Evolutionary conservation across 2,888 invertebrate genomes (phyloP).

Genomic region (Dusona sp.): DNA sequence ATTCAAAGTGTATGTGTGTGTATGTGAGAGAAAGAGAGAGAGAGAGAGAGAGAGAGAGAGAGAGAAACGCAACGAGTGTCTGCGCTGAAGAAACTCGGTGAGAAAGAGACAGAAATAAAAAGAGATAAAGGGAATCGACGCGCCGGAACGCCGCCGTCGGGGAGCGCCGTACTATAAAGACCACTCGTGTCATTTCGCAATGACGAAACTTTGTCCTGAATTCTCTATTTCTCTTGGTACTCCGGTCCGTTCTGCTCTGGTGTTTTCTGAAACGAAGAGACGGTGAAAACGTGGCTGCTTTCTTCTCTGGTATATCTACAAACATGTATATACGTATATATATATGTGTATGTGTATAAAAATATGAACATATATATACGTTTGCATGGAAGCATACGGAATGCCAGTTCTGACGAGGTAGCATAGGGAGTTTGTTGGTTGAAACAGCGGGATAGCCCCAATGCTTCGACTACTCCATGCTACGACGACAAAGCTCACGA

Average conservation of each 20-base stretch:
- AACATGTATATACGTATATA: constrained; percentile 7
- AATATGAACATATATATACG: constrained; percentile 10
- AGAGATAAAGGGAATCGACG: constrained; percentile 69
- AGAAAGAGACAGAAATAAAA: constrained; percentile 63
- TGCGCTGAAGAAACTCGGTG: constrained; percentile 33
- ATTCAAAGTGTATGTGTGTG: too few species aligned
- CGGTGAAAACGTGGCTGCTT: constrained; percentile 57
- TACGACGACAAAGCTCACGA: constrained; percentile 66
- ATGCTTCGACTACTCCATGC: constrained; percentile 47
- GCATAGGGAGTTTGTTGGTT: constrained; percentile 77
- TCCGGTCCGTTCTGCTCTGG: constrained; percentile 67
- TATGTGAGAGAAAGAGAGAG: constrained; percentile 13
- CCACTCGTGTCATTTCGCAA: constrained; percentile 87
- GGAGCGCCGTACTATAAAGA: constrained; percentile 85
- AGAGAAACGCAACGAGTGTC: constrained; percentile 17
- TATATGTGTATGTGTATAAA: constrained; percentile 32
- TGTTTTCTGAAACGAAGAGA: constrained; percentile 51
- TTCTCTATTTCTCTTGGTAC: constrained; percentile 77
- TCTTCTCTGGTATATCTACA: constrained; percentile 50
- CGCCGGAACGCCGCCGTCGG: constrained; percentile 73
- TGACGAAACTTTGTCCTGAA: constrained; percentile 86
- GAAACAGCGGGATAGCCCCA: constrained; percentile 73
- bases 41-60: constrained; percentile 20
- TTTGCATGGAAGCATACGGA: constrained; percentile 36
- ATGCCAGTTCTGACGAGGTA: constrained; percentile 66